Evolutionary conservation across 2,113 vertebrate genomes (phyloP), one percentile per base, ranked within the genome.

Genomic region (Andinoacara biseriatus): DNA sequence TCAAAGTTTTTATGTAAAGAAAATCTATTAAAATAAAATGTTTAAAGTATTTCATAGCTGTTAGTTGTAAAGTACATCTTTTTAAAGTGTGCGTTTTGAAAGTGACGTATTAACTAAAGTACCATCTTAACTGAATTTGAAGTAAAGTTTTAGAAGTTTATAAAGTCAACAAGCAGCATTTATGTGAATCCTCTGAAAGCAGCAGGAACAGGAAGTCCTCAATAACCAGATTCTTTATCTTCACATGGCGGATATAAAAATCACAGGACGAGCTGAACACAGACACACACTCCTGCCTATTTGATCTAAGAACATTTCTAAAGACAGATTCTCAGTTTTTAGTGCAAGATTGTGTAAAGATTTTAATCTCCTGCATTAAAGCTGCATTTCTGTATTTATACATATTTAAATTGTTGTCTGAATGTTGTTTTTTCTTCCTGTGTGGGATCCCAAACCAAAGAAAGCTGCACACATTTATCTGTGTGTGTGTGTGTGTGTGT

Each of bases 401-500:
- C 1, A 2, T 8, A 5, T 33, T 60, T 60, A 18, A 60, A 13
- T 59, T 0, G 3, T 52, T 35, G 18, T 54, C 17, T 18, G 17
- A 18, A 15, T 52, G 49, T 40, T 10, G 6, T 14, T 2, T 46
- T 46, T 46, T 15, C 13, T 15, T 46, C 14, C 43, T 49, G 46
- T 46, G 43, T 49, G 46, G 14, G 1, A 43, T 43, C 40, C 40
- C 40, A 43, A 46, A 46, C 14, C 43, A 46, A n/a, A 58, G 10
- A 24, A 10, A 24, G 10, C 6, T n/a, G 10, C 5, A 43, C 40
- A 43, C 10, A 13, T 43, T n/a, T 56, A 56, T 57, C 56, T 5
- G 54, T 8, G 40, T 54, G 58, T 76, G 61, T 58, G 74, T 40
- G 65, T 58, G 33, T 75, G 61, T 59, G n/a, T 79, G 74, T 56